A percentile compares a stretch with the other conserved stretches of the same genome.
These are phyloP conservation scores for Cuniculus paca DNA, from an alignment of 2,797 vertebrate species.

Conservation along the genomic window DNA sequence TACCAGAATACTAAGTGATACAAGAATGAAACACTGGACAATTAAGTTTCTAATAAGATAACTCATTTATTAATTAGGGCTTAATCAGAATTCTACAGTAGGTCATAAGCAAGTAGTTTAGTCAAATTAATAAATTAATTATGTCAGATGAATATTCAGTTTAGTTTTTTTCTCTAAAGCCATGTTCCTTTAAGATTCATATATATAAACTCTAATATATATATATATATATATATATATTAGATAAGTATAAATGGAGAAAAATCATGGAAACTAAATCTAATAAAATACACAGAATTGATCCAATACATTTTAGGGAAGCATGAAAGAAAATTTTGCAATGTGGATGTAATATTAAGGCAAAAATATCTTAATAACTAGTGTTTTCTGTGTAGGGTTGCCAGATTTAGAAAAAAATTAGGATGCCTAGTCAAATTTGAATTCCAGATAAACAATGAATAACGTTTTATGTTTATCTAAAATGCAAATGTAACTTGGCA, in stretches of 20 bases:
- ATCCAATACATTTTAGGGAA: neutral
- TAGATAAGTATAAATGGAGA: neutral
- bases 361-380: slow-evolving; percentile 26
- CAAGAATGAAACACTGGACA: neutral
- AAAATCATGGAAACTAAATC: neutral
- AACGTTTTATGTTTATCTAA: slow-evolving; percentile 61
- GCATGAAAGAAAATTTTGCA: slow-evolving; percentile 4
- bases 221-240: neutral
- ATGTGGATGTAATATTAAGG: neutral
- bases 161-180: neutral
- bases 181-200: neutral
- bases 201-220: neutral
- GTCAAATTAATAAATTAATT: neutral
- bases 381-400: neutral
- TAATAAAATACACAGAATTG: neutral
- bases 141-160: neutral
- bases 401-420: slow-evolving; percentile 40
- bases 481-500: slow-evolving; percentile 57
- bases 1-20: neutral
- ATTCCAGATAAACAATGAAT: slow-evolving; percentile 53
- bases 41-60: neutral
- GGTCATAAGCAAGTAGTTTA: neutral
- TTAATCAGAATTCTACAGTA: neutral
- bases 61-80: neutral
- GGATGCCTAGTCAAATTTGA: neutral